phyloP scores from a whole-genome alignment of 2,888 invertebrate genomes.

The Drosophila kambysellisi region DNA sequence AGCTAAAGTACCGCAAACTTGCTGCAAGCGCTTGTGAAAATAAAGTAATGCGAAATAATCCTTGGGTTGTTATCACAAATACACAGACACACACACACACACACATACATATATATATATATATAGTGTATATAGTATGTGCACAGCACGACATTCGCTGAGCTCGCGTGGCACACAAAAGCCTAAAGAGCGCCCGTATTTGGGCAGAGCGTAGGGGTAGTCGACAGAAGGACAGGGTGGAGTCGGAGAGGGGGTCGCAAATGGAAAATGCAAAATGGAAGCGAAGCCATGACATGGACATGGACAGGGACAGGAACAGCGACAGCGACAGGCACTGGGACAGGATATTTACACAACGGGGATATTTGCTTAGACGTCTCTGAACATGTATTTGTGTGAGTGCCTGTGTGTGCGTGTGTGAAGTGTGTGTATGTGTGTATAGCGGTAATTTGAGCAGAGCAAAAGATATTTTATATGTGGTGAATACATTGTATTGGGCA shows the following conservation, averaged over 20 bases:
- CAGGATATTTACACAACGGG: slow-evolving; percentile 73
- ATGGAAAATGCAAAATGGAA: slow-evolving; percentile 73
- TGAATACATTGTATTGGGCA: slow-evolving; percentile 46
- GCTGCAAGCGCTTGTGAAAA: slow-evolving; percentile 78
- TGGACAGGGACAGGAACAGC: slow-evolving; percentile 24
- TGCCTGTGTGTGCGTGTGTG: slow-evolving; percentile 7
- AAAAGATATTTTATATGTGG: slow-evolving; percentile 54
- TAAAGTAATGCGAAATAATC: slow-evolving; percentile 81
- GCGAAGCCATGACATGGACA: slow-evolving; percentile 59
- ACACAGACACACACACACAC: slow-evolving; percentile 43
- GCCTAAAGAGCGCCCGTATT: slow-evolving; percentile 72
- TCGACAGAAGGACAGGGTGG: not conserved
- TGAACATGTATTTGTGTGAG: slow-evolving; percentile 17
- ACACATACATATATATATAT: not conserved
- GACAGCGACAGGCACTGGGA: slow-evolving; percentile 28
- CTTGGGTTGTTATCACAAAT: slow-evolving; percentile 78
- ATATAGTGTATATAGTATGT: slow-evolving; percentile 20
- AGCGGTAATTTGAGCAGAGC: slow-evolving; percentile 65
- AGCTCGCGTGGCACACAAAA: slow-evolving; percentile 72
- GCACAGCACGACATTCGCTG: slow-evolving; percentile 60
- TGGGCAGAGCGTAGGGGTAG: slow-evolving; percentile 16
- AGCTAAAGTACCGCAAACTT: slow-evolving; percentile 77
- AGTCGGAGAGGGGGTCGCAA: slow-evolving; percentile 26
- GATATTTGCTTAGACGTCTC: slow-evolving; percentile 69
- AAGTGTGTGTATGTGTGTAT: slow-evolving; percentile 27